Base-by-base conservation (phyloP, 2,113 vertebrate genomes). In the Nothoprocta perdicaria region DNA sequence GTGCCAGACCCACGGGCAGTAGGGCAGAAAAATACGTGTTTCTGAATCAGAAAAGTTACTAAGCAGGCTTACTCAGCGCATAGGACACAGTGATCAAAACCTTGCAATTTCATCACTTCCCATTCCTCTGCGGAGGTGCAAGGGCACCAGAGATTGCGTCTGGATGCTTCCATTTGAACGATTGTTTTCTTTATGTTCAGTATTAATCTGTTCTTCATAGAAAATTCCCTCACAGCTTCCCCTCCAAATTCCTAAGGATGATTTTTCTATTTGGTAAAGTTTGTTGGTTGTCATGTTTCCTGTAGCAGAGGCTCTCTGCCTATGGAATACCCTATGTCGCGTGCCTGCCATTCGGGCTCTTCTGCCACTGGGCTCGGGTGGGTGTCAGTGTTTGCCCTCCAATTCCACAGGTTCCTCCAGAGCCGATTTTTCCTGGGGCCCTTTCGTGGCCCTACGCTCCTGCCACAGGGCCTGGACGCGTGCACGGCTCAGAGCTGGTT, bases 391-490 rank as follows among this genome's bases (percentile, higher is more conserved):
- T 1, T 15, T 23, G 2, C 16, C 53, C 3, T 2, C 33, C 48
- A 27, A 40, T 0, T 1, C 21, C 7, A 1, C 0, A 29, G 0
- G 1, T 2, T 38, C 38, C 18, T 31, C 21, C 26, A 27, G 55
- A 38, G 35, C 3, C 17, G 0, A 1, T 18, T 46, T 55, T 40
- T 40, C 23, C 8, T 0, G 0, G 22, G 12, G 18, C 14, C 7
- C 21, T 65, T 76, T 23, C 9, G 10, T 10, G 21, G 48, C 11
- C 27, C 58, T 27, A 3, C 40, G 45, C 45, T 33, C 53, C 5
- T 0, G 0, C 29, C 23, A 12, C 13, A 14, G 46, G 10, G 16
- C 11, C 53, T 18, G 31, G 29, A 14, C 53, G 0, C 0, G n/a
- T 24, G n/a, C 33, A 27, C 33, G 85, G 40, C 45, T n/a, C 46